These are phyloP conservation scores for Fistularia tabacaria DNA, from an alignment of 2,797 vertebrate species.

Conservation along the genomic window DNA sequence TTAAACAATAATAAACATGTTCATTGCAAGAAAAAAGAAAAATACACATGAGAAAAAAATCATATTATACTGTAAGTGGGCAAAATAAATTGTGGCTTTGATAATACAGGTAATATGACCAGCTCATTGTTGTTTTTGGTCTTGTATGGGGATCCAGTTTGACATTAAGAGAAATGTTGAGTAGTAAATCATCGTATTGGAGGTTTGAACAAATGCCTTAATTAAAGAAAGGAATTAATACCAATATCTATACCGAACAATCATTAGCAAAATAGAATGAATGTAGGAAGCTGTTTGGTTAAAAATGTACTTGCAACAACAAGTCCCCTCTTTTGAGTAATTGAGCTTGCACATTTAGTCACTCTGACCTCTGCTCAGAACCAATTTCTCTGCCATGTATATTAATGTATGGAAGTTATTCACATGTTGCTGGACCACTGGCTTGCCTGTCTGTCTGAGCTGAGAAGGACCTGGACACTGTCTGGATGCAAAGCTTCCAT, in stretches of 20 bases:
- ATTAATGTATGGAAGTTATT: conserved; percentile 67
- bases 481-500: conserved; percentile 54
- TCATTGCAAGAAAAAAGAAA: too few relatives aligned
- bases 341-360: conserved; percentile 53
- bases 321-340: conserved; percentile 41
- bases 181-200: too few relatives aligned
- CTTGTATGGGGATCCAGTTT: too few relatives aligned
- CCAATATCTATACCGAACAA: conserved; percentile 14
- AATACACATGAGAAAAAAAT: too few relatives aligned
- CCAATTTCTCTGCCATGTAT: conserved; percentile 52
- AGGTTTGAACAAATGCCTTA: neutral
- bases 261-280: conserved; percentile 19
- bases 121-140: too few relatives aligned
- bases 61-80: too few relatives aligned
- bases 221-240: conserved; percentile 11
- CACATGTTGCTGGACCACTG: conserved; percentile 41
- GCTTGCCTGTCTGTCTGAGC: conserved; percentile 38
- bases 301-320: conserved; percentile 40
- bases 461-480: conserved; percentile 43
- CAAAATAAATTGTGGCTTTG: too few relatives aligned
- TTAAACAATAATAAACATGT: too few relatives aligned
- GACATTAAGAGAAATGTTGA: too few relatives aligned
- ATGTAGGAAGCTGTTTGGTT: conserved; percentile 25
- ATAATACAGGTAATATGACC: too few relatives aligned
- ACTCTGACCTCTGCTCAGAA: conserved; percentile 51